Percentiles rank a stretch among this genome's conserved stretches.
These are phyloP conservation scores for Pampusana beccarii DNA, from an alignment of 2,113 vertebrate genomes.

Conservation along the genomic window DNA sequence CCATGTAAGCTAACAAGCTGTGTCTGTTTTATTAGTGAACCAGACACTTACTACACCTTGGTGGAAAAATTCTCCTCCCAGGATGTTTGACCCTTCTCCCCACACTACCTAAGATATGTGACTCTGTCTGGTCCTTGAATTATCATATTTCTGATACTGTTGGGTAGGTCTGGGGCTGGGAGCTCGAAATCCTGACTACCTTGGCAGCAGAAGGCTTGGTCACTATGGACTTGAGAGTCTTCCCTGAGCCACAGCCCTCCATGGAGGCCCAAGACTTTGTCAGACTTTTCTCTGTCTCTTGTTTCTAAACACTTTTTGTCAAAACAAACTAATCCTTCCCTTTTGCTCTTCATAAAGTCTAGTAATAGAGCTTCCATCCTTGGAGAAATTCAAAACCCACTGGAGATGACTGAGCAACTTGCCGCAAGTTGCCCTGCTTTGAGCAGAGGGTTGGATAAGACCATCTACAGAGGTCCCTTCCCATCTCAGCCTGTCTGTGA, in stretches of 20 bases:
- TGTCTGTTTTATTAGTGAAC: not conserved
- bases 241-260: not conserved
- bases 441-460: not conserved
- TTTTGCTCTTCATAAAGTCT: not conserved
- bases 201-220: not conserved
- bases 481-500: not conserved
- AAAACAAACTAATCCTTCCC: not conserved
- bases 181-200: not conserved
- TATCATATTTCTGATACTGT: not conserved
- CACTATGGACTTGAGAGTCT: not conserved
- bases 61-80: not conserved
- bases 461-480: not conserved
- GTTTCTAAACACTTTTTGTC: not conserved
- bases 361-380: not conserved
- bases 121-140: not conserved
- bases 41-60: not conserved
- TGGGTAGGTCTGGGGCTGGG: not conserved
- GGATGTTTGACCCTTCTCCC: not conserved
- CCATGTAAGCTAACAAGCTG: not conserved
- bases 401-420: not conserved
- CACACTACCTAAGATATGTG: accelerated
- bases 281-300: not conserved
- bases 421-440: not conserved
- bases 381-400: not conserved
- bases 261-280: not conserved